Evolutionary conservation across 2,113 vertebrate species (phyloP).

Genomic region (Cyprinodon brontotheroides): DNA sequence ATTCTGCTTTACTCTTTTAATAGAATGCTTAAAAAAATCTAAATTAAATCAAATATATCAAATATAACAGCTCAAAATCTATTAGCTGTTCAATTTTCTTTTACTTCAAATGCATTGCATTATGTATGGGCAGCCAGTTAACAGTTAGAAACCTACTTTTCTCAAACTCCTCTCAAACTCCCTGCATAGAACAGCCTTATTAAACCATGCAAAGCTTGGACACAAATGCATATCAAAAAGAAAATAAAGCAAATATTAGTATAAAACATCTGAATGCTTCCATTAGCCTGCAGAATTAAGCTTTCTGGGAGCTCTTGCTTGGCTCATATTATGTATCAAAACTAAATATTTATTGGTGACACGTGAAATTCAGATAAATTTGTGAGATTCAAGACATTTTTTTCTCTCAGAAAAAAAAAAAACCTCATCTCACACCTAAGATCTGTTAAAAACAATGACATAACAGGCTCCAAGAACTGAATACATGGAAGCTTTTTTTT

Average conservation of each 20-base stretch:
- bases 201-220: constrained; percentile 51
- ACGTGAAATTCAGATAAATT: constrained; percentile 33
- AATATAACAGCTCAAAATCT: constrained; percentile 6
- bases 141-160: constrained; percentile 34
- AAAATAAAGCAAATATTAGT: neutral
- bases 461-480: neutral
- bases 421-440: neutral
- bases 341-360: constrained; percentile 15
- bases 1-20: neutral
- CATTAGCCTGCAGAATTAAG: constrained; percentile 26
- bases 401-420: constrained; percentile 13
- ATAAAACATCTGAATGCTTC: constrained; percentile 24
- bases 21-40: neutral
- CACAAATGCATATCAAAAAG: constrained; percentile 34
- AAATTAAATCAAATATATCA: neutral
- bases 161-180: constrained; percentile 40
- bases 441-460: neutral
- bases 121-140: constrained; percentile 29
- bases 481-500: neutral
- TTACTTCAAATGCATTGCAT: neutral
- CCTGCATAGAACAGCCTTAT: constrained; percentile 37
- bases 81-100: neutral
- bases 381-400: constrained; percentile 27
- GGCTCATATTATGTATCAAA: constrained; percentile 16
- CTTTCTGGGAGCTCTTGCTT: constrained; percentile 16